Conservation (phyloP, 2,888 invertebrate species). For the Cylloceria caligata region DNA sequence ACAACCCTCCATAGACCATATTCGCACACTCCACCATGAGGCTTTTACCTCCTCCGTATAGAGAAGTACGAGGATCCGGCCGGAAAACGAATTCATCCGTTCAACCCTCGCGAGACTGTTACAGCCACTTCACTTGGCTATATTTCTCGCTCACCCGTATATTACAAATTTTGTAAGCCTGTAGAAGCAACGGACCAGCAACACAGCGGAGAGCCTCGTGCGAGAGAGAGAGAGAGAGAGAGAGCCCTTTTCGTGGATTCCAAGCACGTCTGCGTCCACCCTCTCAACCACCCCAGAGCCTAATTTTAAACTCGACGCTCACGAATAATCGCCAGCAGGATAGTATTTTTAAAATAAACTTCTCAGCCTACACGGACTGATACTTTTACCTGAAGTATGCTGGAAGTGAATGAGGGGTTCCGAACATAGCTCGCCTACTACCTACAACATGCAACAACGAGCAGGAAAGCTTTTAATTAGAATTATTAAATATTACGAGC, state of each 20-base stretch:
- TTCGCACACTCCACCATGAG: background rate
- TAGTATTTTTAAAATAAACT: conserved; percentile 62
- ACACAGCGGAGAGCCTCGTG: background rate
- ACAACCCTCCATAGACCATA: conserved; percentile 24
- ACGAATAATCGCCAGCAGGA: conserved; percentile 56
- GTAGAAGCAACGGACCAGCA: conserved; percentile 20
- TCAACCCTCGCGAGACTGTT: conserved; percentile 12
- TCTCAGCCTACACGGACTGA: conserved; percentile 51
- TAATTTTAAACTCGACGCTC: conserved; percentile 64
- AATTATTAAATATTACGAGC: conserved; percentile 66
- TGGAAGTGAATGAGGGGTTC: conserved; percentile 45
- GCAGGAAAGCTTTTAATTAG: conserved; percentile 65
- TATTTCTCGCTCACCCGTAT: conserved; percentile 44
- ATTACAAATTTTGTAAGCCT: conserved; percentile 52
- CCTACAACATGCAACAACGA: conserved; percentile 51
- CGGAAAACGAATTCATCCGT: conserved; percentile 25
- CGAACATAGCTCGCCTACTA: background rate
- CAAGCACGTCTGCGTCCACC: conserved; percentile 54
- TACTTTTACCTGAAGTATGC: conserved; percentile 51
- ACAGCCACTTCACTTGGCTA: conserved; percentile 21
- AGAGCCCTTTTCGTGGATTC: conserved; percentile 56
- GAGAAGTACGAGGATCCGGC: conserved; percentile 20
- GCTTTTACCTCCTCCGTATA: background rate
- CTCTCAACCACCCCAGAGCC: conserved; percentile 22
- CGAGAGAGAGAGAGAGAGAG: conserved; percentile 29